Conservation (phyloP, 2,113 vertebrate genomes). For the Lycaon pictus region DNA sequence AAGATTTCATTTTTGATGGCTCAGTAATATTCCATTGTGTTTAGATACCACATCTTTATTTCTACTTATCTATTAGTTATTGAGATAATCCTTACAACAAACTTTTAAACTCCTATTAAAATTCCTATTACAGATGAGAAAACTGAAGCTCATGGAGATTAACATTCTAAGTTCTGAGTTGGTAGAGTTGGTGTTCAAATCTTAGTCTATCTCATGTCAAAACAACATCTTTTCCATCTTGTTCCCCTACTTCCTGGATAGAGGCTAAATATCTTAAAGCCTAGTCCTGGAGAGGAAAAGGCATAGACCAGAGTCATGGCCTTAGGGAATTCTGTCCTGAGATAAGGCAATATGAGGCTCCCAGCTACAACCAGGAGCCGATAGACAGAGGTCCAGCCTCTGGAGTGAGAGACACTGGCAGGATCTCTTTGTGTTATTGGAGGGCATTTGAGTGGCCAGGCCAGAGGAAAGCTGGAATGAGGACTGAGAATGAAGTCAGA, state of each 20-base stretch:
- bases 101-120: not conserved
- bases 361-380: not conserved
- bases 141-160: not conserved
- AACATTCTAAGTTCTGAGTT: not conserved
- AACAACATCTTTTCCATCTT: not conserved
- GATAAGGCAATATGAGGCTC: not conserved
- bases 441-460: not conserved
- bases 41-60: not conserved
- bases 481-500: not conserved
- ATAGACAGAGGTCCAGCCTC: not conserved
- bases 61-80: not conserved
- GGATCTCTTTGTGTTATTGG: not conserved
- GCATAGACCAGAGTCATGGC: not conserved
- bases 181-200: not conserved
- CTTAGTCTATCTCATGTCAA: not conserved
- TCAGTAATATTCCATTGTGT: too few relatives aligned
- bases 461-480: not conserved
- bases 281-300: not conserved
- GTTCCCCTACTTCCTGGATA: not conserved
- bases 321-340: not conserved
- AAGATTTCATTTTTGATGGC: too few relatives aligned
- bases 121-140: not conserved
- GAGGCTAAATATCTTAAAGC: not conserved
- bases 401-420: not conserved
- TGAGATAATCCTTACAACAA: not conserved